Evolutionary conservation across 92 coral and sea anemone genomes (phyloP).

Genomic region (Metridium senile): DNA sequence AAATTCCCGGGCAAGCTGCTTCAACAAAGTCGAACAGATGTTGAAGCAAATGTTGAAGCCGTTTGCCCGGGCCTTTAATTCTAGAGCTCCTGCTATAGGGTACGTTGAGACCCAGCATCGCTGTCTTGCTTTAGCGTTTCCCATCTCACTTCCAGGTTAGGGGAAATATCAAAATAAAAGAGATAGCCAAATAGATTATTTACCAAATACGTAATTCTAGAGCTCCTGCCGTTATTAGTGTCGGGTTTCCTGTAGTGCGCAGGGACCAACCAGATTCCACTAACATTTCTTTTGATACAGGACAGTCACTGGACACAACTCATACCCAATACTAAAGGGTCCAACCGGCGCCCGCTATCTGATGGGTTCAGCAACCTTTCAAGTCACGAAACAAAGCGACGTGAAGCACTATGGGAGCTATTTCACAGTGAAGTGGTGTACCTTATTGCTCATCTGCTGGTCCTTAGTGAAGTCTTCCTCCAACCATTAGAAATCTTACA

Average conservation of each 20-base stretch:
- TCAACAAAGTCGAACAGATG: too few relatives aligned
- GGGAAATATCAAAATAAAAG: too few relatives aligned
- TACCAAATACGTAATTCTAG: background rate
- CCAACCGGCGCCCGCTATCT: constrained; percentile 72
- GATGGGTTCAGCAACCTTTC: constrained; percentile 72
- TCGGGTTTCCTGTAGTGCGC: background rate
- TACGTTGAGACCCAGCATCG: too few relatives aligned
- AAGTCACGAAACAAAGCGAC: constrained; percentile 92
- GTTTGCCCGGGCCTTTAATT: too few relatives aligned
- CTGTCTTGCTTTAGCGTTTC: too few relatives aligned
- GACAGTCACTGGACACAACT: constrained; percentile 97
- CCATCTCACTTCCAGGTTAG: too few relatives aligned
- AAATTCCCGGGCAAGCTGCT: too few relatives aligned
- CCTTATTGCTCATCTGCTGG: constrained; percentile 84
- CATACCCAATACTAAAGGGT: constrained; percentile 57
- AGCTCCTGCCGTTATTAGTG: background rate
- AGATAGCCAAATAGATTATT: too few relatives aligned
- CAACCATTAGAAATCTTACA: constrained; percentile 86
- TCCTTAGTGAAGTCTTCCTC: constrained; percentile 90
- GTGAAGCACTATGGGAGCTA: constrained; percentile 98
- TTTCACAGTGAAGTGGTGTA: constrained; percentile 98
- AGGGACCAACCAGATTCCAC: too few relatives aligned
- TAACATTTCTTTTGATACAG: too few relatives aligned
- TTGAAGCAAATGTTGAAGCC: too few relatives aligned
- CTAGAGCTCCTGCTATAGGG: too few relatives aligned